A percentile compares a stretch with the other conserved stretches of the same genome.
These are phyloP conservation scores for Serrognathus titanus DNA, from an alignment of 2,888 invertebrate species.

Conservation along the genomic window DNA sequence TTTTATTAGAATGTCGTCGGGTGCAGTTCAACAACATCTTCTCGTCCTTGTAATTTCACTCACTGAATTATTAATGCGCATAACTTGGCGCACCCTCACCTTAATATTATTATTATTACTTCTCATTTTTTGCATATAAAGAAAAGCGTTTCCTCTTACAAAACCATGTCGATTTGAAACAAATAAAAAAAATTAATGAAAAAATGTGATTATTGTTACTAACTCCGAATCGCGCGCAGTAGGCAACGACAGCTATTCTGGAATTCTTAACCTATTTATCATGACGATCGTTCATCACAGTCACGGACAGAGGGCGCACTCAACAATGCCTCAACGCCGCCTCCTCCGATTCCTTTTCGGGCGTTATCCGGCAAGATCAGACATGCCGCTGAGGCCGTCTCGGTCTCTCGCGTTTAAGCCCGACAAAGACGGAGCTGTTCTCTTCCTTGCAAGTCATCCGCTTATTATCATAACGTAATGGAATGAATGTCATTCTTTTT, in stretches of 20 bases:
- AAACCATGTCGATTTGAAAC: too few relatives aligned
- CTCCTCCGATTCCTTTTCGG: conserved; percentile 17
- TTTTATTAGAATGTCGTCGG: too few relatives aligned
- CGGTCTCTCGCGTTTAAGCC: conserved; percentile 1
- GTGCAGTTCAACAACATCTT: too few relatives aligned
- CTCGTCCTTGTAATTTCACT: too few relatives aligned
- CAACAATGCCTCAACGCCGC: conserved; percentile 17
- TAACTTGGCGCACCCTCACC: too few relatives aligned
- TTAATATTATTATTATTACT: too few relatives aligned
- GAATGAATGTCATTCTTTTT: conserved; percentile 31
- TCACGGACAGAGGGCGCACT: conserved; percentile 13
- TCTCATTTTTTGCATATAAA: too few relatives aligned
- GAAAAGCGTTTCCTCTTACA: too few relatives aligned
- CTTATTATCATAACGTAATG: conserved; percentile 32
- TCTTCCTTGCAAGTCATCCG: conserved; percentile 29
- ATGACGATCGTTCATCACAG: conserved; percentile 13
- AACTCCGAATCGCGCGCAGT: conserved; percentile 1
- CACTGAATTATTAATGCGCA: too few relatives aligned
- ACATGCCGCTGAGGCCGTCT: background rate
- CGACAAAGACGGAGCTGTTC: conserved; percentile 11
- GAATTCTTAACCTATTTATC: conserved; percentile 16
- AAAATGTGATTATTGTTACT: too few relatives aligned
- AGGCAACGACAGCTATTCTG: conserved; percentile 18
- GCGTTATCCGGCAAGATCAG: conserved; percentile 15
- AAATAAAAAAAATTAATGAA: too few relatives aligned